phyloP scores from a whole-genome alignment of 2,113 vertebrate genomes.

The Nesoenas mayeri region DNA sequence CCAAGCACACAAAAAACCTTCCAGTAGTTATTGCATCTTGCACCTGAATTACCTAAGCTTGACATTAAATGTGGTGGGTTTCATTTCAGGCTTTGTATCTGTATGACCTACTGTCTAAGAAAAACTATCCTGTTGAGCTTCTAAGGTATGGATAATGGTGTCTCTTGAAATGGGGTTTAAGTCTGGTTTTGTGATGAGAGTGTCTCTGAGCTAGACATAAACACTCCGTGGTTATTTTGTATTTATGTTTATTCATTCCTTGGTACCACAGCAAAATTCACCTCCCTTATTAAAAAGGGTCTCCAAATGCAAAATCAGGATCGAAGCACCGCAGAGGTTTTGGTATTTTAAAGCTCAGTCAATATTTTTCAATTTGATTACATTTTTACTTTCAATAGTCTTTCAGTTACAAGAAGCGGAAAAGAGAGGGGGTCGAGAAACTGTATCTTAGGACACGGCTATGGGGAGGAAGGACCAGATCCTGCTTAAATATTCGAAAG shows the following conservation, averaged over 20 bases:
- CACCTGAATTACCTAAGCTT: neutral
- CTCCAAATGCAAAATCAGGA: neutral
- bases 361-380: neutral
- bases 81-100: constrained; percentile 79
- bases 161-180: neutral
- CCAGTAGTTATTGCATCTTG: neutral
- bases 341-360: neutral
- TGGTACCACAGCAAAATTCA: neutral
- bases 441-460: neutral
- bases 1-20: neutral
- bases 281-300: neutral
- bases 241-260: neutral
- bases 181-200: neutral
- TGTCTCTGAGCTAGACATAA: neutral
- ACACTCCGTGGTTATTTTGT: neutral
- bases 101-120: constrained; percentile 71
- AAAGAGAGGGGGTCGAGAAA: neutral
- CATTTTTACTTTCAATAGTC: neutral
- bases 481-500: neutral
- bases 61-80: neutral
- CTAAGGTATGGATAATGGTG: constrained; percentile 72
- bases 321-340: neutral
- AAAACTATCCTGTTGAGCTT: constrained; percentile 46
- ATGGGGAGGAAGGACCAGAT: neutral
- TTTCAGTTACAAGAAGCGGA: neutral